phyloP scores from a whole-genome alignment of 2,888 invertebrate genomes.

The Allacma fusca region DNA sequence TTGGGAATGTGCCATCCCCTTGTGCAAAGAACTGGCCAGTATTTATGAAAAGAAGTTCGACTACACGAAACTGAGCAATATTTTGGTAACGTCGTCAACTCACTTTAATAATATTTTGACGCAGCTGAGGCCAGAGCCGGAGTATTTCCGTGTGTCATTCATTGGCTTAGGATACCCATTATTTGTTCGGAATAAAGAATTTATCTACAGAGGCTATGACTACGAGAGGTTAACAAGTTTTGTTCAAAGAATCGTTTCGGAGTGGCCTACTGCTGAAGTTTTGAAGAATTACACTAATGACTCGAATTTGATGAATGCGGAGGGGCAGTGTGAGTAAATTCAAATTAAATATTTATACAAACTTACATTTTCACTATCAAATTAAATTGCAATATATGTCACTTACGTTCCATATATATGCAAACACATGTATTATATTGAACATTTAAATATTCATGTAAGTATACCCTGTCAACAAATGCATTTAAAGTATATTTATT shows the following conservation, averaged over 20 bases:
- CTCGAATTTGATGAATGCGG: constrained; percentile 82
- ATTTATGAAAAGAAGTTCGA: constrained; percentile 89
- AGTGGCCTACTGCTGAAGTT: constrained; percentile 94
- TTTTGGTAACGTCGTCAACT: constrained; percentile 83
- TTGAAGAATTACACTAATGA: constrained; percentile 90
- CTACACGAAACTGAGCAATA: constrained; percentile 85
- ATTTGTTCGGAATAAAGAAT: constrained; percentile 95
- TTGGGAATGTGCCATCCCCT: constrained; percentile 94
- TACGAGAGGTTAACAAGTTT: constrained; percentile 74
- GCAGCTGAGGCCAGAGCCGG: constrained; percentile 87
- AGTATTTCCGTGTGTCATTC: constrained; percentile 95
- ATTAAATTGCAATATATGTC: no score
- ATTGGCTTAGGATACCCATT: constrained; percentile 91
- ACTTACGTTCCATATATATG: no score
- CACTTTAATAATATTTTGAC: constrained; percentile 91
- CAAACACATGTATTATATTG: no score
- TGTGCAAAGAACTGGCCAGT: constrained; percentile 87
- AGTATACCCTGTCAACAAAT: no score
- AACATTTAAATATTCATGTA: no score
- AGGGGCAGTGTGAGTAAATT: constrained; percentile 76
- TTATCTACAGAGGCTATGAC: constrained; percentile 93
- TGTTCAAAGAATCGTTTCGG: constrained; percentile 83
- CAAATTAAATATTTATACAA: no score
- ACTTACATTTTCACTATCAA: no score
- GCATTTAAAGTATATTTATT: no score